Evolutionary conservation across 2,888 invertebrate species (phyloP), one percentile per base, ranked within the genome.

Genomic region (Platerodrilus igneus): DNA sequence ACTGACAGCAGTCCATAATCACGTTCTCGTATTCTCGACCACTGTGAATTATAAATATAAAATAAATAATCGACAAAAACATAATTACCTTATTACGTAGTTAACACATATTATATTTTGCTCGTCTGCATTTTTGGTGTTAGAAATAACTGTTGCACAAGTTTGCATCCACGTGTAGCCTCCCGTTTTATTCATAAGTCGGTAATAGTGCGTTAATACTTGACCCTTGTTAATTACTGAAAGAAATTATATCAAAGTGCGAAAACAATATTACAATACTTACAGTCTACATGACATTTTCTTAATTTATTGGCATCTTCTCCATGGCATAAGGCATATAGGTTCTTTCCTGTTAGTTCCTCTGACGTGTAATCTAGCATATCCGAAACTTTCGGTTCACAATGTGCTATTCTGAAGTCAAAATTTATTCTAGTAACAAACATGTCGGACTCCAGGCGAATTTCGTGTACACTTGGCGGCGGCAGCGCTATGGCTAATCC

Each of bases 131-230:
- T 93, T 94, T 71, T 95, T 96, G 34, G 89, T 85, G 63, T 86
- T 93, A 72, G 92, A 94, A 39, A 96, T 89, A 25, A 95, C 91
- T 0, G 95, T 96, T 42, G 95, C 95, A 67, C 95, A 96, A 1
- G 92, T 93, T 70, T 95, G 95, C 59, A 96, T 72, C 95, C 95
- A 96, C 35, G 93, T 91, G 72, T 86, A 96, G 19, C 96, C 96
- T 4, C 95, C 95, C 53, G 81, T 85, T 67, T 94, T 94, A 73
- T 94, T 95, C 86, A 96, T 91, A 62, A 96, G 72, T 59, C 95
- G 82, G 71, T 91, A 94, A 73, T 95, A 96, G 69, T 92, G 91
- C 9, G 94, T 94, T 66, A 95, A 74, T 41, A 95, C 93, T 73
- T 96, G 96, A 9, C 96, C 95, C 70, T 96, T 96, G 71, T 88